Base-by-base conservation (phyloP, 1,140 invertebrate species). In the Linepithema humile region DNA sequence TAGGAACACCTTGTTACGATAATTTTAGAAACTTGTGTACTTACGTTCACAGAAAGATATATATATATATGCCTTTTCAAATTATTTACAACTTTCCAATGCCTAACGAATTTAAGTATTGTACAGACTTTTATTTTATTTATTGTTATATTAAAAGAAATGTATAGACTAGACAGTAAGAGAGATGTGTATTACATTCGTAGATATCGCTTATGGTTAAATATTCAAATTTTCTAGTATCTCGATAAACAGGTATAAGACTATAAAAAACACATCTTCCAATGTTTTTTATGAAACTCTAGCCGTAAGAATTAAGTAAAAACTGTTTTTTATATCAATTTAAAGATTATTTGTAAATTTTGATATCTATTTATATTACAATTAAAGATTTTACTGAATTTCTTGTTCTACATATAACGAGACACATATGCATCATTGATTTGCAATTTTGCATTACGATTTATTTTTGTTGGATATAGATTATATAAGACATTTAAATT, bases 341-440 rank as follows among this genome's bases (percentile, higher is more conserved):
- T 88, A 88, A 86, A 85, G 38, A 85, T 73, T 83, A 88, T 85
- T 88, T 89, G 77, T 89, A 89, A 73, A 87, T 87, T 88, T 87
- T 69, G 48, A 84, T 87, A 62, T 84, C 43, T 87, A 80, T 80
- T 62, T 83, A 45, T 55, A 82, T 55, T 74, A 57, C 23, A 29
- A 78, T 53, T 70, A 35, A 45, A 80, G 62, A 78, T 40, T 55
- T 69, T 23, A 69, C 75, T 40, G 64, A 55, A 70, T 69, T 80
- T 55, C 64, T 67, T 23, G 23, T 70, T 80, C 15, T n/a, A 10
- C 17, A 15, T 55, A 55, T 53, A 78, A 23, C 64, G 38, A 67
- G 45, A 53, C 62, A 38, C 74, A 55, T 6, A 6, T 38, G 38
- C 20, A 57, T 77, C 32, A 53, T 32, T 80, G 64, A 80, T 70